Conservation (phyloP, 2,113 vertebrate species). For the cattle (Bos taurus) region DNA sequence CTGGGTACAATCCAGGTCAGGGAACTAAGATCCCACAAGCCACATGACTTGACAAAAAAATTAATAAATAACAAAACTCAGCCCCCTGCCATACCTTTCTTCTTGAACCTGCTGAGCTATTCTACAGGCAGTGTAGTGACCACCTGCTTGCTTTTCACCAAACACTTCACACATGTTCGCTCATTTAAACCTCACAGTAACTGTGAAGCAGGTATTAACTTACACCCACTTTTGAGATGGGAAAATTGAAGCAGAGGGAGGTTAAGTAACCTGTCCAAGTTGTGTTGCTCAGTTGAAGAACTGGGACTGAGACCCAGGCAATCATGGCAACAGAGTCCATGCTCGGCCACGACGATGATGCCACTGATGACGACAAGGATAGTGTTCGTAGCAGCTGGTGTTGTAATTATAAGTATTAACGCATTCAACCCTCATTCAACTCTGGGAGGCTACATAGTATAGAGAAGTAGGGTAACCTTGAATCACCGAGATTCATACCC, state of each 20-base stretch:
- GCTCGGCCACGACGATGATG: not conserved
- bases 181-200: not conserved
- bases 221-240: not conserved
- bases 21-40: not conserved
- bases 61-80: not conserved
- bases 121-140: not conserved
- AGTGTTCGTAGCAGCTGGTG: not conserved
- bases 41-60: not conserved
- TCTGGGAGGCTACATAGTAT: not conserved
- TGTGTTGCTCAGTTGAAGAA: not conserved
- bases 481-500: not conserved
- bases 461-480: not conserved
- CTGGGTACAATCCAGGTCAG: not conserved
- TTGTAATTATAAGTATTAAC: not conserved
- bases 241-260: not conserved
- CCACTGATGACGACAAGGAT: fast-evolving
- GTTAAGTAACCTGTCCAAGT: not conserved
- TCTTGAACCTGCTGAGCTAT: not conserved
- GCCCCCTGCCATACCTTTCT: fast-evolving
- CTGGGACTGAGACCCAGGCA: not conserved
- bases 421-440: not conserved
- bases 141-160: not conserved
- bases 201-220: not conserved
- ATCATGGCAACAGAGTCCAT: not conserved
- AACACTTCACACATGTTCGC: not conserved